phyloP scores from a whole-genome alignment of 2,797 vertebrate genomes.

The Pygocentrus nattereri region DNA sequence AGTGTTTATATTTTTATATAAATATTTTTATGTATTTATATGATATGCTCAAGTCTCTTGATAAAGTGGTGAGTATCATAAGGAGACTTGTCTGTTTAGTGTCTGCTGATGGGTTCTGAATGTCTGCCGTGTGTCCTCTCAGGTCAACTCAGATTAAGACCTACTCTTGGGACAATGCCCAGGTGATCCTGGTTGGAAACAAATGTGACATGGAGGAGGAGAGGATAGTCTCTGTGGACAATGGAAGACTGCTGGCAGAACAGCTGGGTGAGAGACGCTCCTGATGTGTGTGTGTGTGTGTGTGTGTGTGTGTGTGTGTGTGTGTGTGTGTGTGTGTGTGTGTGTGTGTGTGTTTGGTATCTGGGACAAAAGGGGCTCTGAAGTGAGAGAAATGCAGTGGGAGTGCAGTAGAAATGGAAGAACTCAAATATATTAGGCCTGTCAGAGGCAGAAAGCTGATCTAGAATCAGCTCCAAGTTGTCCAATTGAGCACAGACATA shows the following conservation, averaged over 20 bases:
- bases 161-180: constrained; percentile 97
- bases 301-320: neutral
- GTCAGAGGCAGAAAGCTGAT: neutral
- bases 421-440: too few species aligned
- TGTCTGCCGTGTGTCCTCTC: constrained; percentile 45
- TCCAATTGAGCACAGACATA: neutral
- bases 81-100: too few species aligned
- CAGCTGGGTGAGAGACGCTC: constrained; percentile 87
- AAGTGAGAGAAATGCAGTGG: neutral
- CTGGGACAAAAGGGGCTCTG: neutral
- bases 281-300: constrained; percentile 1
- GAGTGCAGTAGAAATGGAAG: neutral
- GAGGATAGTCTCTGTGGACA: constrained; percentile 90
- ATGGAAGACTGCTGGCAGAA: constrained; percentile 92
- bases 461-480: neutral
- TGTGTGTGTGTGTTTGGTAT: neutral
- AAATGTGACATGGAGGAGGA: constrained; percentile 99
- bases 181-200: constrained; percentile 95
- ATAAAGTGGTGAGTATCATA: neutral
- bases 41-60: neutral
- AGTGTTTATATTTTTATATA: neutral
- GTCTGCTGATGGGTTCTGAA: neutral
- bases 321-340: neutral
- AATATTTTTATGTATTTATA: neutral
- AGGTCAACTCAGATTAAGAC: constrained; percentile 99